Conservation (phyloP, 2,113 vertebrate species). For the Zootoca vivipara region DNA sequence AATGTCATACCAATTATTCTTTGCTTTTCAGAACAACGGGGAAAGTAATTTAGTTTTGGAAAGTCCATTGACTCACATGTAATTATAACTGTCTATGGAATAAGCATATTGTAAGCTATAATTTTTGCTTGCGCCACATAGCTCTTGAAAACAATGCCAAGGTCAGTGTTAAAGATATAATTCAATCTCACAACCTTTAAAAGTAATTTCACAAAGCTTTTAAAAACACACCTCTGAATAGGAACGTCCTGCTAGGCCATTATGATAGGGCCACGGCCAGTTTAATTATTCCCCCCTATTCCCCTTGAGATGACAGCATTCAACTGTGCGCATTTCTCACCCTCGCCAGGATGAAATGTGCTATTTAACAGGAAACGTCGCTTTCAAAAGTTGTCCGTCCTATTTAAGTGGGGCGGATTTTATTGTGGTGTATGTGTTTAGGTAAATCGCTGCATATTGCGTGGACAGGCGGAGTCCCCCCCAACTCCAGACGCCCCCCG, state of each 20-base stretch:
- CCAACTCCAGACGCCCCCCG: too few species aligned
- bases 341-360: neutral
- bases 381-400: too few species aligned
- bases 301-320: neutral
- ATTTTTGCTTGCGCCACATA: neutral
- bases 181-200: constrained; percentile 25
- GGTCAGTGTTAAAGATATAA: constrained; percentile 17
- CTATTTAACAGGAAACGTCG: neutral
- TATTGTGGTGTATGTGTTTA: too few species aligned
- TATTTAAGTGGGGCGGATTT: neutral
- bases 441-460: too few species aligned
- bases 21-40: neutral
- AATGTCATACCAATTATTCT: constrained; percentile 11
- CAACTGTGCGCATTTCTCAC: neutral
- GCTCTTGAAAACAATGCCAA: neutral
- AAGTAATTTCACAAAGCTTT: constrained; percentile 12
- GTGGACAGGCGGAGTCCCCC: too few species aligned
- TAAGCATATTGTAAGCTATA: neutral
- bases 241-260: neutral
- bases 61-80: neutral
- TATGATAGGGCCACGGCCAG: neutral
- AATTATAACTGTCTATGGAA: constrained; percentile 1
- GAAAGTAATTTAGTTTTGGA: constrained; percentile 5
- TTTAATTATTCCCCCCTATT: neutral
- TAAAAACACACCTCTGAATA: constrained; percentile 16